These are phyloP conservation scores for Falco punctatus DNA, from an alignment of 2,113 vertebrate genomes.

Conservation along the genomic window DNA sequence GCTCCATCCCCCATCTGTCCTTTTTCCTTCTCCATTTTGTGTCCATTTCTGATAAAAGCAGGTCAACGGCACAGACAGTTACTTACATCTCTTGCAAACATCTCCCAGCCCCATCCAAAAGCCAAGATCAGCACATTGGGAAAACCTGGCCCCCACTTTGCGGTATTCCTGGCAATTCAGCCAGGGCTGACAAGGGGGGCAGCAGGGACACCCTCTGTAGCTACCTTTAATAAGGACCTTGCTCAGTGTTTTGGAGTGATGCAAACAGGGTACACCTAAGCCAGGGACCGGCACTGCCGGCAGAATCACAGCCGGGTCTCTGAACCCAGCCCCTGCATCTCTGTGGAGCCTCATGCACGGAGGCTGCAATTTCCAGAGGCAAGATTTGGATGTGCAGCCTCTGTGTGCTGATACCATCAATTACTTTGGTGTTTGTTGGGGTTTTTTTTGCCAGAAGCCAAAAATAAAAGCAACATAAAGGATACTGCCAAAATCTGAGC, in stretches of 20 bases:
- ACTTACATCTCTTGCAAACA: neutral
- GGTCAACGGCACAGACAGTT: neutral
- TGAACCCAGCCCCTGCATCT: accelerated
- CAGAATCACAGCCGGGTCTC: neutral
- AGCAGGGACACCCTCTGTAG: neutral
- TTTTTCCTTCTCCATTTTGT: neutral
- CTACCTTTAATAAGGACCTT: neutral
- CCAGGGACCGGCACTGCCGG: neutral
- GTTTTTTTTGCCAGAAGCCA: neutral
- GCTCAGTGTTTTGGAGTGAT: neutral
- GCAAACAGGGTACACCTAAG: neutral
- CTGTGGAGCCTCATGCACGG: accelerated
- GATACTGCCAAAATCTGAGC: neutral
- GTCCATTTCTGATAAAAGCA: neutral
- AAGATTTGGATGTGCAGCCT: neutral
- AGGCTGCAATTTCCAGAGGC: neutral
- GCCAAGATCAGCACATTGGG: accelerated
- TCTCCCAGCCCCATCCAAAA: neutral
- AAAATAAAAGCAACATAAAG: neutral
- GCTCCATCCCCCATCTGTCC: neutral
- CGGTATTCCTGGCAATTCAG: neutral
- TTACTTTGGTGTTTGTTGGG: too few species aligned
- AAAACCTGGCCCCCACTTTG: neutral
- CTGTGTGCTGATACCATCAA: accelerated
- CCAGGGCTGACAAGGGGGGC: neutral